Base-by-base conservation (phyloP, 2,888 invertebrate species). In the Philonicus albiceps region DNA sequence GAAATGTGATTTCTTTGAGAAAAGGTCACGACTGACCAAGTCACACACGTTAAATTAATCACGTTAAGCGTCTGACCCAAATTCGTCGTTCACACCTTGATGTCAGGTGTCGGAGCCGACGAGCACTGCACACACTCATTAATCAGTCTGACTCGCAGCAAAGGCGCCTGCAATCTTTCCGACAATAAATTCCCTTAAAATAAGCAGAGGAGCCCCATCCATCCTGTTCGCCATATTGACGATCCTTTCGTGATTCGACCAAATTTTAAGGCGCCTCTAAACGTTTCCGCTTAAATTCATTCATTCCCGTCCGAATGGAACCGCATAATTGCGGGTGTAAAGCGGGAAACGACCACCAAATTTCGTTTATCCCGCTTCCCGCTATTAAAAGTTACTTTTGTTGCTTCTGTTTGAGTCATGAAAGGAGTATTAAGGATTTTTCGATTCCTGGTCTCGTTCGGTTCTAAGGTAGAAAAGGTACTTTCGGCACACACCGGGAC, bases 251-350 rank as follows among this genome's bases (percentile, higher is more conserved):
- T 84, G 84, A 84, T 84, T 84, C 84, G 27, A 43, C 37, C 73
- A 84, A 84, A 84, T 84, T 84, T 73, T 27, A 72, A 73, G 84
- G 84, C 84, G 84, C 84, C 73, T 73, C 43, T 84, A 73, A 84
- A 84, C 43, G 72, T 84, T 73, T 73, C 72, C 72, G 73, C 84
- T 84, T 73, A 72, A 84, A 73, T 49, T 73, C 84, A 73, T 73
- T 84, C 30, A 73, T 73, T 73, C 22, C 73, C 11, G 84, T 72
- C 27, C 84, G 37, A 81, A 81, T 55, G 81, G 81, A 34, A 73
- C 55, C 84, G 43, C 73, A 84, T 84, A 84, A 84, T 84, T 84
- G 72, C 19, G 73, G 84, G 84, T 73, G 84, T 31, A 84, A 84
- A 84, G 22, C 22, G 84, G 84, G 43, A 43, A 72, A 43, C 43